These are phyloP conservation scores for Mylabris sibirica DNA, from an alignment of 2,888 invertebrate species.

Conservation along the genomic window DNA sequence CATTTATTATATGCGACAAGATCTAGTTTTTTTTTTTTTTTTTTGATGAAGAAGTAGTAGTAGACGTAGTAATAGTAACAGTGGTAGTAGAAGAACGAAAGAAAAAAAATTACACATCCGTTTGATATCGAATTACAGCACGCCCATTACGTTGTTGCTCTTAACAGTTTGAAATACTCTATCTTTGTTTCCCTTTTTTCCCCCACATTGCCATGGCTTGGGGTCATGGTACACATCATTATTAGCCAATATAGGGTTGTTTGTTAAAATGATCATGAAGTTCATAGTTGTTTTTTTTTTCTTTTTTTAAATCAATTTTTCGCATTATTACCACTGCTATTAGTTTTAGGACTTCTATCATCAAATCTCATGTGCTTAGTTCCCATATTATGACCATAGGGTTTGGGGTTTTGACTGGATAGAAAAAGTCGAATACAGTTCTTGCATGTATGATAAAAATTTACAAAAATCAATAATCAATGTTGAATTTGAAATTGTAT, in stretches of 20 bases:
- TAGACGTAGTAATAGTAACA: not conserved
- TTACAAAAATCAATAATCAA: slow-evolving; percentile 11
- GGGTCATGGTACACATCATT: not conserved
- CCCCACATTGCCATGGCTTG: not conserved
- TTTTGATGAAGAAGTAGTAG: not conserved
- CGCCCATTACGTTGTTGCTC: slow-evolving; percentile 11
- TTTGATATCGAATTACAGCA: slow-evolving; percentile 28
- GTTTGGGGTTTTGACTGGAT: not conserved
- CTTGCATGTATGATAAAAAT: slow-evolving; percentile 23
- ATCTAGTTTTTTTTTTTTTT: too few relatives aligned
- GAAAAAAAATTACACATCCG: slow-evolving; percentile 27
- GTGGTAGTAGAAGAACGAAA: not conserved
- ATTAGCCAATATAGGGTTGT: slow-evolving; percentile 6
- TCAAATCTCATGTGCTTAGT: slow-evolving; percentile 47
- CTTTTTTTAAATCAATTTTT: not conserved
- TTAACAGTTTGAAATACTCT: not conserved
- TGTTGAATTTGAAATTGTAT: not conserved
- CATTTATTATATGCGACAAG: slow-evolving; percentile 19
- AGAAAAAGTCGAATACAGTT: slow-evolving; percentile 28
- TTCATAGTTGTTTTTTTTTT: not conserved
- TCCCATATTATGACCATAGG: slow-evolving; percentile 42
- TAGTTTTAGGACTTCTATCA: slow-evolving; percentile 34
- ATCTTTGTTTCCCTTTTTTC: not conserved
- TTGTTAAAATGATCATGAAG: not conserved
- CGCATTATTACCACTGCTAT: slow-evolving; percentile 5